Evolutionary conservation across 2,888 invertebrate species (phyloP).

Genomic region (Drosophila quinaria): DNA sequence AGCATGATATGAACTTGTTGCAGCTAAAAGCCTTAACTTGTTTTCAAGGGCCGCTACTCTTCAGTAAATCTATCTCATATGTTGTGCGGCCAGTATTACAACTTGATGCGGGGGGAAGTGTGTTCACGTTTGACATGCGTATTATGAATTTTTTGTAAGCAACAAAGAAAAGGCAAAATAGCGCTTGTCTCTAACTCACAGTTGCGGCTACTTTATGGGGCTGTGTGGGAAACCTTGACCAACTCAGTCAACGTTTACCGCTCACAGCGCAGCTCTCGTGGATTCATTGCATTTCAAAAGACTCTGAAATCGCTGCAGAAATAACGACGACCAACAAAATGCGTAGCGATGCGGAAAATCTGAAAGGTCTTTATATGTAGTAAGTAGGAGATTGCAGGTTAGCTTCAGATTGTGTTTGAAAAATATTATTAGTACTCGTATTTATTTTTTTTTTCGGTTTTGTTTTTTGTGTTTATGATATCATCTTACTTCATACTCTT

Average conservation of each 20-base stretch:
- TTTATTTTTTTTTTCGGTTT: slow-evolving; percentile 46
- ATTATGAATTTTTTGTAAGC: slow-evolving; percentile 57
- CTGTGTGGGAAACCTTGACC: slow-evolving; percentile 74
- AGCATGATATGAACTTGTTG: slow-evolving; percentile 29
- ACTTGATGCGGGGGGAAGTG: not conserved
- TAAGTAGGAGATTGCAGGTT: slow-evolving; percentile 44
- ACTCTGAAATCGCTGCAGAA: slow-evolving; percentile 49
- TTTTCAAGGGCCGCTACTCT: slow-evolving; percentile 57
- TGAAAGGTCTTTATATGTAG: slow-evolving; percentile 59
- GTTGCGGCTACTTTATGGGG: slow-evolving; percentile 59
- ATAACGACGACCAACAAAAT: slow-evolving; percentile 43
- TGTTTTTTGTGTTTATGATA: slow-evolving; percentile 35
- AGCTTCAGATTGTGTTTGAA: slow-evolving; percentile 29
- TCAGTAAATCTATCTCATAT: slow-evolving; percentile 36
- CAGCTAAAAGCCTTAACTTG: slow-evolving; percentile 37
- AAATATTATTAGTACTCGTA: slow-evolving; percentile 39
- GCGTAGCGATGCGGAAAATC: slow-evolving; percentile 75
- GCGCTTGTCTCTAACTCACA: slow-evolving; percentile 44
- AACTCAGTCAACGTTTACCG: slow-evolving; percentile 64
- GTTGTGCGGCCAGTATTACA: slow-evolving; percentile 18
- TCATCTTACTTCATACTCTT: slow-evolving; percentile 49
- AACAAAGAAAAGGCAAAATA: slow-evolving; percentile 34
- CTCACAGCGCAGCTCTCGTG: slow-evolving; percentile 34
- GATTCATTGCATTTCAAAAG: slow-evolving; percentile 71
- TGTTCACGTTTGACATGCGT: slow-evolving; percentile 52